Percentiles rank a stretch among this genome's conserved stretches.
phyloP scores from a whole-genome alignment of 2,113 vertebrate species.

The Colaptes auratus region DNA sequence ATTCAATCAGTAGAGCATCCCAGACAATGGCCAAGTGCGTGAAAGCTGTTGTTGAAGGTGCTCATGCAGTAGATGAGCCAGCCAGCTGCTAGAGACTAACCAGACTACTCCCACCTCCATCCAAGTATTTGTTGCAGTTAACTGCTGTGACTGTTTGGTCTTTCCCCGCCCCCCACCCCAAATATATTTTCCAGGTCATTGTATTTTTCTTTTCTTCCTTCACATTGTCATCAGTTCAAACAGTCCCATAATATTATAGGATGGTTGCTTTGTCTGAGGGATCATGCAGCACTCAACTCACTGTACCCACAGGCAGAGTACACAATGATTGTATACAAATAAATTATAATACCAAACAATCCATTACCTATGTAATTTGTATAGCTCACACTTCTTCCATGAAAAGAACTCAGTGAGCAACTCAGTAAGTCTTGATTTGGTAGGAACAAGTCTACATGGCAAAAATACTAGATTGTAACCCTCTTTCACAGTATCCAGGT shows the following conservation, averaged over 20 bases:
- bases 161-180: background rate
- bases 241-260: slow-evolving; percentile 40
- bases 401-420: background rate
- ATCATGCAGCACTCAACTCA: slow-evolving; percentile 18
- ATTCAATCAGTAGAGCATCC: slow-evolving; percentile 94
- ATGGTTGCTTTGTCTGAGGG: slow-evolving; percentile 50
- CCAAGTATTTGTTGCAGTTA: background rate
- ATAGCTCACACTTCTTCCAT: background rate
- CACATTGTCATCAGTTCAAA: slow-evolving; percentile 27
- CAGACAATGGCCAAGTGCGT: slow-evolving; percentile 99
- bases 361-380: slow-evolving; percentile 22
- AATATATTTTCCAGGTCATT: slow-evolving; percentile 3
- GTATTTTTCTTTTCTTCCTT: slow-evolving; percentile 19
- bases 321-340: slow-evolving; percentile 59
- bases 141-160: background rate
- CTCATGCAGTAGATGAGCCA: slow-evolving; percentile 91
- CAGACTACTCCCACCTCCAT: background rate
- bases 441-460: background rate
- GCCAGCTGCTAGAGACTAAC: slow-evolving; percentile 83
- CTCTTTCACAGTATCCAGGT: background rate
- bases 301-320: slow-evolving; percentile 15
- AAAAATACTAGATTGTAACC: background rate
- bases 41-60: slow-evolving; percentile 94
- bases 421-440: background rate
- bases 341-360: slow-evolving; percentile 56